Base-by-base conservation (phyloP, 2,797 vertebrate species). In the Melanotaenia trifasciata region DNA sequence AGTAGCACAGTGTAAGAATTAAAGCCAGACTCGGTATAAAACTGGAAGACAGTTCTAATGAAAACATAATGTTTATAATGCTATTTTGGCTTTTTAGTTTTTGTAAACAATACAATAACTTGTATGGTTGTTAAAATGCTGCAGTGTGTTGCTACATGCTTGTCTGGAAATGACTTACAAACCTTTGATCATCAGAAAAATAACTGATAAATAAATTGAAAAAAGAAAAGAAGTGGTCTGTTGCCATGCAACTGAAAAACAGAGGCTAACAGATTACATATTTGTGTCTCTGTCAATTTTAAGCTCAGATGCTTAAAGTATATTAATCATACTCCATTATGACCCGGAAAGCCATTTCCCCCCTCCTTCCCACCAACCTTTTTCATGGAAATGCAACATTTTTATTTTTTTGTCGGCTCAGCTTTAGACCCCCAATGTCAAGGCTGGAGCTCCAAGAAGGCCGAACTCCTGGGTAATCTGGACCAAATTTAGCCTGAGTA, bases 401-500 rank as follows among this genome's bases (percentile, higher is more conserved):
- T 70, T 26, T 53, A 10, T 26, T 53, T 26, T 26, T 78, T 66
- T 67, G 67, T 70, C 78, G 72, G 62, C 69, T 12, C 53, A 28
- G n/a, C 64, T 63, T 18, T 57, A 20, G 75, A 74, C 70, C 79
- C 72, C 58, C 18, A 4, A 30, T 53, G 54, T 73, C 53, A 70
- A 66, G 54, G 57, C 61, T 50, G 56, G 35, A 77, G 67, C 69
- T 70, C 68, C 28, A 65, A 82, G 61, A 57, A 70, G 58, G 60
- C 64, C 75, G 14, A 73, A 59, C 78, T 70, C 83, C 10, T n/a
- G 33, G 58, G 65, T 62, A 65, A 57, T 77, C 78, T n/a, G 66
- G 45, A 53, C 63, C 76, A 81, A 64, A 85, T 87, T 82, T 83
- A 89, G 73, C 78, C 64, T 61, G 16, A 43, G 62, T 26, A 57